These are phyloP conservation scores for Anoplius nigerrimus DNA, from an alignment of 2,888 invertebrate genomes.

Conservation along the genomic window DNA sequence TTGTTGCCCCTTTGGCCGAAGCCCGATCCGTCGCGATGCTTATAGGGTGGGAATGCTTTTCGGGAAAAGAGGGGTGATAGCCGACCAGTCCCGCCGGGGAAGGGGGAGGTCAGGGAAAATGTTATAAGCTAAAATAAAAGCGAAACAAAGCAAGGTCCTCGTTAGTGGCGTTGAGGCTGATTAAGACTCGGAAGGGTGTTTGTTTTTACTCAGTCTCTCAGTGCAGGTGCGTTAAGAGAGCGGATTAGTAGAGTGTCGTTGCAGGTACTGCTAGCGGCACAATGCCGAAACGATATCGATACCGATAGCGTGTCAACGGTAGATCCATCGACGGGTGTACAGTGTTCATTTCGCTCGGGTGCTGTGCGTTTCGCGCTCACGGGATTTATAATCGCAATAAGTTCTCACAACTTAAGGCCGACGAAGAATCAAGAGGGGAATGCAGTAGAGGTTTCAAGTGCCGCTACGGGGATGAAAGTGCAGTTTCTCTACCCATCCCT, in stretches of 20 bases:
- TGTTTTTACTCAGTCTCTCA: constrained; percentile 53
- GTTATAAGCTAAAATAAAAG: constrained; percentile 71
- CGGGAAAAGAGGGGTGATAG: constrained; percentile 22
- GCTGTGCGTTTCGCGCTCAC: background rate
- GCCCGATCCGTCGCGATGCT: too few relatives aligned
- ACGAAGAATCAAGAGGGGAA: too few relatives aligned
- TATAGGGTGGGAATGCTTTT: too few relatives aligned
- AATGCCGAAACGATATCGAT: background rate
- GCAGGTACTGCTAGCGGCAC: constrained; percentile 52
- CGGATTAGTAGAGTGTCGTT: constrained; percentile 37
- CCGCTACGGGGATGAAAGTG: too few relatives aligned
- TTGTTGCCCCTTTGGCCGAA: too few relatives aligned
- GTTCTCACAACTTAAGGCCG: too few relatives aligned
- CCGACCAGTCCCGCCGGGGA: background rate
- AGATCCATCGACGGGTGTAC: too few relatives aligned
- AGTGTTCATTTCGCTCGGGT: background rate
- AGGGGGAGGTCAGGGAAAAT: constrained; percentile 49
- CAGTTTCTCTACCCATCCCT: too few relatives aligned
- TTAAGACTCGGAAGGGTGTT: constrained; percentile 48
- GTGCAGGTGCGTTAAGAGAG: constrained; percentile 58
- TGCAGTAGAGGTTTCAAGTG: too few relatives aligned
- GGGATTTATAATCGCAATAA: too few relatives aligned
- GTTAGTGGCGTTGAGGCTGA: constrained; percentile 49
- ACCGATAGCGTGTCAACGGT: too few relatives aligned
- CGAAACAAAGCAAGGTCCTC: constrained; percentile 62